Evolutionary conservation across 2,113 vertebrate genomes (phyloP).

Genomic region (Mesitornis unicolor): DNA sequence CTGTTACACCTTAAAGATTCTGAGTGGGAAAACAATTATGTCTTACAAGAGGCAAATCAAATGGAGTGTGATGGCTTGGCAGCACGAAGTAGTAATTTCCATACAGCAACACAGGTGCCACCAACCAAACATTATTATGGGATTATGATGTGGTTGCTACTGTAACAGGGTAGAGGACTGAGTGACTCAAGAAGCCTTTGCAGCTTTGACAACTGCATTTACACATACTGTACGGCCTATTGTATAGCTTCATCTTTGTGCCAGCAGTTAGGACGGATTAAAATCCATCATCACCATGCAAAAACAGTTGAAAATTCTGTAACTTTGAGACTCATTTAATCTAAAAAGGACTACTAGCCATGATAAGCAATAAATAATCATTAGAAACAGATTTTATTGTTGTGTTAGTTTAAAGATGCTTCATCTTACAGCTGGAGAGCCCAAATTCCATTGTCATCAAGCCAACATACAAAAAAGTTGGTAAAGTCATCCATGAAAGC

Average conservation of each 20-base stretch:
- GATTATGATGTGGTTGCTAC: not conserved
- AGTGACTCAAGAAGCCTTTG: not conserved
- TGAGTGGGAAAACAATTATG: not conserved
- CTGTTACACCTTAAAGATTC: not conserved
- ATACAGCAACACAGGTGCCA: not conserved
- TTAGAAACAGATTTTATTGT: slow-evolving; percentile 55
- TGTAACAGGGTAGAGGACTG: not conserved
- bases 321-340: not conserved
- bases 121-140: not conserved
- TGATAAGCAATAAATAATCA: not conserved
- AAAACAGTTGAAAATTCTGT: not conserved
- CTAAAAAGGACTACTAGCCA: not conserved
- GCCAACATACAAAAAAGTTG: not conserved
- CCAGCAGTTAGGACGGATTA: not conserved
- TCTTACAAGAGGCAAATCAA: not conserved
- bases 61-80: not conserved
- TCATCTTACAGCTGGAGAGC: slow-evolving; percentile 31
- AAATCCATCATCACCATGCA: not conserved
- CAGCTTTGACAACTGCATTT: not conserved
- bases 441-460: slow-evolving; percentile 2
- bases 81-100: not conserved
- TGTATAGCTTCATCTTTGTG: not conserved
- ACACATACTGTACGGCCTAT: not conserved
- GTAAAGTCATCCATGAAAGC: not conserved
- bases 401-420: slow-evolving; percentile 1